Evolutionary conservation across 2,797 vertebrate genomes (phyloP).

Genomic region (Streptopelia turtur): DNA sequence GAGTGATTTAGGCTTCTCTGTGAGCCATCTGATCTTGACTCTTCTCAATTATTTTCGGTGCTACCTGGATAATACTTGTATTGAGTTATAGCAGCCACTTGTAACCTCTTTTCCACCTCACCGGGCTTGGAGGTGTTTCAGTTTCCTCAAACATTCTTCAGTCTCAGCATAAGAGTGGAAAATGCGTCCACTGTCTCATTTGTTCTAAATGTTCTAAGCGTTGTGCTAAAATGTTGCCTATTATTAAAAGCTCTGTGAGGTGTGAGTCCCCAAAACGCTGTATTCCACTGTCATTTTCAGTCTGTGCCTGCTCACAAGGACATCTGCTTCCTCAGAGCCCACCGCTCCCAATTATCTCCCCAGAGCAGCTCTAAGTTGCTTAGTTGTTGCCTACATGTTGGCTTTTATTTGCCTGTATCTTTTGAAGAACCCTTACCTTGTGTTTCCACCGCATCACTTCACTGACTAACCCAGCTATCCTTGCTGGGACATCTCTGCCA

Average conservation of each 20-base stretch:
- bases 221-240: not conserved
- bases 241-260: not conserved
- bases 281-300: not conserved
- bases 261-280: not conserved
- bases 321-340: not conserved
- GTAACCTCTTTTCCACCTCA: not conserved
- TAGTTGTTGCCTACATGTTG: not conserved
- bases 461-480: not conserved
- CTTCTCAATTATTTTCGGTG: not conserved
- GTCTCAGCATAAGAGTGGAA: not conserved
- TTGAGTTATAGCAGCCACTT: not conserved
- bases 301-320: not conserved
- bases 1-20: not conserved
- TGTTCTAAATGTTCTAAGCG: not conserved
- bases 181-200: not conserved
- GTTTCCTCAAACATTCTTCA: constrained; percentile 4
- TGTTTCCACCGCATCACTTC: not conserved
- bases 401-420: not conserved
- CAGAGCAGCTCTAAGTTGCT: not conserved
- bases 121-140: not conserved
- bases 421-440: not conserved
- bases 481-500: not conserved
- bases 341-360: not conserved
- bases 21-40: not conserved
- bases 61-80: not conserved